phyloP scores from a whole-genome alignment of 2,113 vertebrate species.

The Piprites chloris region DNA sequence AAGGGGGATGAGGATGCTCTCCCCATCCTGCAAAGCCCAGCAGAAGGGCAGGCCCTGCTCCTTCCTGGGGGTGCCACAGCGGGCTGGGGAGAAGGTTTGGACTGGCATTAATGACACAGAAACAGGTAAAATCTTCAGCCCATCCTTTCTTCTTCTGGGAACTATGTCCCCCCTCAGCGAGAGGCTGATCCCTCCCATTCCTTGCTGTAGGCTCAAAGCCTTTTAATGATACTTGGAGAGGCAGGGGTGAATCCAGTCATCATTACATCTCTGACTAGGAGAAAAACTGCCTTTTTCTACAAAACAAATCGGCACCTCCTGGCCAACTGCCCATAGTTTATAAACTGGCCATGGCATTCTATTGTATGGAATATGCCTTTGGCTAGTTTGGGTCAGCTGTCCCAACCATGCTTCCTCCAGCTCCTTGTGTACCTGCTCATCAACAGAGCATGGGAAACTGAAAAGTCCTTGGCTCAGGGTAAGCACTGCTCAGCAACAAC shows the following conservation, averaged over 20 bases:
- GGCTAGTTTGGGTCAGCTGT: neutral
- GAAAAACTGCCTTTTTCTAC: neutral
- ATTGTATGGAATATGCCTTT: neutral
- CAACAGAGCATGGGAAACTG: neutral
- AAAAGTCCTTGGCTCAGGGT: neutral
- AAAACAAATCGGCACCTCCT: neutral
- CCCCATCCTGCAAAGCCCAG: neutral
- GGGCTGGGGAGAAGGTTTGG: neutral
- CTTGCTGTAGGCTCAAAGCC: neutral
- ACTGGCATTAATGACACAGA: neutral
- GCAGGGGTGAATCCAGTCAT: neutral
- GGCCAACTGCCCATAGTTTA: neutral
- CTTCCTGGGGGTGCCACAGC: rapidly evolving
- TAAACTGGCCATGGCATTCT: neutral
- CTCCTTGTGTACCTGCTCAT: neutral
- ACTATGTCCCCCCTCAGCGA: neutral
- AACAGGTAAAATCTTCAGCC: neutral
- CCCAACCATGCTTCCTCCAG: neutral
- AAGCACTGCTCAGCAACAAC: neutral
- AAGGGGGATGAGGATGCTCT: neutral
- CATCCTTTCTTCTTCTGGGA: neutral
- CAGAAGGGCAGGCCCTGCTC: neutral
- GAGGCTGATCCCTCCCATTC: neutral
- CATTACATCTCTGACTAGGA: neutral
- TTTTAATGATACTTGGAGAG: neutral